Percentiles rank a stretch among this genome's conserved stretches.
These are phyloP conservation scores for Phasianus colchicus DNA, from an alignment of 2,113 vertebrate species.

Conservation along the genomic window DNA sequence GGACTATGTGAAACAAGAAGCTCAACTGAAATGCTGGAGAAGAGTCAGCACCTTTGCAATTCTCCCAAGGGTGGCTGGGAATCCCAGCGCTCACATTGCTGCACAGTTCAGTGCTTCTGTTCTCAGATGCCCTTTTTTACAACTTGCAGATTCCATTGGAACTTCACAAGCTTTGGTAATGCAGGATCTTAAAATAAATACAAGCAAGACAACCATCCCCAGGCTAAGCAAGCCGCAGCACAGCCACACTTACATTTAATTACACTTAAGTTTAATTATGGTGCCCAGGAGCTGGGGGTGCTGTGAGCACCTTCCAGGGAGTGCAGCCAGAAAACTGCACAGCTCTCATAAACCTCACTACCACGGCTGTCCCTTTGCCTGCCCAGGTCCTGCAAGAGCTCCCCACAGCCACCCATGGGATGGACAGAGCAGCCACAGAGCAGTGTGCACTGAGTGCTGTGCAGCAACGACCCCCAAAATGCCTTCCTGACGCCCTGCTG, in stretches of 20 bases:
- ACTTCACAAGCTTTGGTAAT: background rate
- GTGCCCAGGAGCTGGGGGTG: background rate
- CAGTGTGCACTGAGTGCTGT: background rate
- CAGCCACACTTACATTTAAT: background rate
- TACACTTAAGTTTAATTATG: background rate
- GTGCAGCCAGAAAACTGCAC: background rate
- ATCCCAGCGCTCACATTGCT: background rate
- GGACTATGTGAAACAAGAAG: no score
- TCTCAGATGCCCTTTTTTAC: background rate
- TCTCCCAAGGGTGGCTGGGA: background rate
- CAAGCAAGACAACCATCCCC: background rate
- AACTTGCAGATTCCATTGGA: background rate
- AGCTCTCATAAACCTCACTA: rapidly evolving
- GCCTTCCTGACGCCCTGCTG: background rate
- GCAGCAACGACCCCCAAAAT: rapidly evolving
- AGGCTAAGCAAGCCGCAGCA: background rate
- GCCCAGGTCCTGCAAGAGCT: background rate
- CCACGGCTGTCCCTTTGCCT: rapidly evolving
- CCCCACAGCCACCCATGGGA: rapidly evolving
- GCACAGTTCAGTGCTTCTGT: no score
- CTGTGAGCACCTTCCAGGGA: background rate
- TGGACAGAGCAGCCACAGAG: rapidly evolving
- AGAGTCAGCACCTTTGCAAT: background rate
- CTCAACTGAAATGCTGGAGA: background rate
- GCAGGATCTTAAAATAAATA: background rate